Evolutionary conservation across 2,113 vertebrate species (phyloP), one percentile per base, ranked within the genome.

Genomic region (Podarcis muralis): DNA sequence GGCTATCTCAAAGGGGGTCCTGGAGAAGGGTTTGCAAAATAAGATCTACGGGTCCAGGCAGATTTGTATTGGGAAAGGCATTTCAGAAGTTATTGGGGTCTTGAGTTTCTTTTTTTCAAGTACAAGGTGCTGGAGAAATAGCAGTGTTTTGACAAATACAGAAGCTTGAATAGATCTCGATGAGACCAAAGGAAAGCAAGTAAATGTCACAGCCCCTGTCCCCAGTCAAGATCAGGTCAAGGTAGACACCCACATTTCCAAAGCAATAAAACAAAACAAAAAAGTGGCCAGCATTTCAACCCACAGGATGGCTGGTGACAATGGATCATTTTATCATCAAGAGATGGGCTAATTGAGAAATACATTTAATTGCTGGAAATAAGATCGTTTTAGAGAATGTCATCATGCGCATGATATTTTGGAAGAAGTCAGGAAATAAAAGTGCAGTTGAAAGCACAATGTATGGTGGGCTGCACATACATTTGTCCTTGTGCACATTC

Each of bases 401-500:
- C 37, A 74, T 82, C 25, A 65, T 76, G 2, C 25, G 2, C 27
- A 15, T 25, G 76, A 27, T 66, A 76, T 83, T 76, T 83, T 76
- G 37, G 87, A 37, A 25, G n/a, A 32, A 76, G n/a, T 76, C 57
- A 43, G n/a, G 32, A 53, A 83, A 83, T 88, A 83, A 77, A 88
- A 43, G 81, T 77, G 30, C 81, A 53, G 22, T n/a, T 66, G 12
- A 18, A 2, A 7, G 8, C n/a, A 32, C 57, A 65, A 62, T 18
- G 57, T 65, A 35, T 12, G 23, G 35, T 43, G 18, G 59, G 71
- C 80, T 83, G 11, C 59, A 83, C 37, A 37, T 27, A 32, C 43
- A 88, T 69, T 76, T 84, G 62, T 78, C 77, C 69, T 48, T 68
- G n/a, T 75, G 65, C 74, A 88, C 30, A 77, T 84, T 62, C 62